phyloP scores from a whole-genome alignment of 2,888 invertebrate genomes.

The Trachelus stipa region DNA sequence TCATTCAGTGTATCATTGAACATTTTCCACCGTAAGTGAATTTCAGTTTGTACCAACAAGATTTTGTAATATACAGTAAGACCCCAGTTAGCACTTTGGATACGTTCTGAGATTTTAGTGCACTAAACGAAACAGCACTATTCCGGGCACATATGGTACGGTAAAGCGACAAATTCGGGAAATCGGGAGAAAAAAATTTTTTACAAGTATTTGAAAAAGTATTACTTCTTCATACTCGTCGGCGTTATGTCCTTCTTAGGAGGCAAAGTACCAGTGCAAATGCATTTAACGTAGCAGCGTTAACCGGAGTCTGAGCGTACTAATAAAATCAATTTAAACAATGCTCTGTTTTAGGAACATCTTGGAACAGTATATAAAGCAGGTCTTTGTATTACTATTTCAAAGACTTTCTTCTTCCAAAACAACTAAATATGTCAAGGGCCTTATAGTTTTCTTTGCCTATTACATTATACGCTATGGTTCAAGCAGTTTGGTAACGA shows the following conservation, averaged over 20 bases:
- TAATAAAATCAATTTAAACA: conserved; percentile 6
- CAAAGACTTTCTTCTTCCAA: conserved; percentile 92
- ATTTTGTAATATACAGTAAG: neutral
- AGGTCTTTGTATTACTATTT: conserved; percentile 92
- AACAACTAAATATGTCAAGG: conserved; percentile 94
- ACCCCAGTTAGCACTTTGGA: neutral
- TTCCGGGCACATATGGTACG: too few relatives aligned
- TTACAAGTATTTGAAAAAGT: neutral
- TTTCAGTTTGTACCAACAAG: neutral
- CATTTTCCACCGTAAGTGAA: conserved; percentile 82
- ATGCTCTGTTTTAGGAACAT: conserved; percentile 71
- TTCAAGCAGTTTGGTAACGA: conserved; percentile 77
- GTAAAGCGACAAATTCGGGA: neutral
- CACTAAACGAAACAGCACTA: too few relatives aligned
- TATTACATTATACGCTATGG: conserved; percentile 87
- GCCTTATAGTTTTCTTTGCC: conserved; percentile 90
- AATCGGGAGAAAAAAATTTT: too few relatives aligned
- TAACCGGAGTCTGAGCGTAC: neutral
- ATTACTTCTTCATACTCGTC: too few relatives aligned
- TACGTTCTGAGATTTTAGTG: too few relatives aligned
- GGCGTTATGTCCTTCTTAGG: too few relatives aligned
- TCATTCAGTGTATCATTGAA: conserved; percentile 87
- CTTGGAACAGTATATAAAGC: conserved; percentile 82
- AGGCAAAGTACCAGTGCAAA: neutral
- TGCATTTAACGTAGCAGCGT: conserved; percentile 9